A percentile compares a stretch with the other conserved stretches of the same genome.
Evolutionary conservation across 2,797 vertebrate genomes (phyloP).

Genomic region (Pangasius krempfi): DNA sequence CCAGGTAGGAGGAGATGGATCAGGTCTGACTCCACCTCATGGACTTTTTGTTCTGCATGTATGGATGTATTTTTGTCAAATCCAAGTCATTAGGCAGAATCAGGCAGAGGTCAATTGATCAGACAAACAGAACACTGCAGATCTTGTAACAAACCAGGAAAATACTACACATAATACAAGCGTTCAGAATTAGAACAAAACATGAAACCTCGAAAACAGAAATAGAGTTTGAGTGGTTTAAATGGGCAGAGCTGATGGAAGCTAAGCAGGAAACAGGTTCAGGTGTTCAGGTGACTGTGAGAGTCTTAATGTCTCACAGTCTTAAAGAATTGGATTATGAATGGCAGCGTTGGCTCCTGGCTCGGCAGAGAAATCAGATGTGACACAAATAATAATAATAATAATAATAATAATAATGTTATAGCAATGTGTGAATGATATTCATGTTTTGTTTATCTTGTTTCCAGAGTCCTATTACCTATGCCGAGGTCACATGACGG

Average conservation of each 20-base stretch:
- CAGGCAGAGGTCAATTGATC: neutral
- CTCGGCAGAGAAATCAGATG: neutral
- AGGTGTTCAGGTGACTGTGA: neutral
- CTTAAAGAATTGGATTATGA: neutral
- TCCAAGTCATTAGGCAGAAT: neutral
- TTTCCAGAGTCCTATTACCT: constrained; percentile 85
- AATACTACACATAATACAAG: neutral
- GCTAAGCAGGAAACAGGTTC: neutral
- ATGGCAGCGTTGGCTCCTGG: neutral
- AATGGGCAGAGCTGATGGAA: neutral
- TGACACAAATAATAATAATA: neutral
- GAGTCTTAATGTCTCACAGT: neutral
- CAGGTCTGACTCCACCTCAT: neutral
- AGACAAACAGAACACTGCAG: neutral
- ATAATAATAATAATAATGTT: neutral
- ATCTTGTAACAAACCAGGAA: neutral
- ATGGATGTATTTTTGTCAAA: neutral
- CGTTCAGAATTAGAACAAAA: neutral
- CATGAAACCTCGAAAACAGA: neutral
- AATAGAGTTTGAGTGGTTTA: neutral
- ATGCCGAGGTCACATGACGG: constrained; percentile 94
- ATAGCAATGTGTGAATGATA: neutral
- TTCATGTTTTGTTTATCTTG: constrained; percentile 24
- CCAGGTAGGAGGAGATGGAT: neutral
- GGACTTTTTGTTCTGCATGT: neutral